phyloP scores from a whole-genome alignment of 2,797 vertebrate species.

The Acrocephalus scirpaceus region DNA sequence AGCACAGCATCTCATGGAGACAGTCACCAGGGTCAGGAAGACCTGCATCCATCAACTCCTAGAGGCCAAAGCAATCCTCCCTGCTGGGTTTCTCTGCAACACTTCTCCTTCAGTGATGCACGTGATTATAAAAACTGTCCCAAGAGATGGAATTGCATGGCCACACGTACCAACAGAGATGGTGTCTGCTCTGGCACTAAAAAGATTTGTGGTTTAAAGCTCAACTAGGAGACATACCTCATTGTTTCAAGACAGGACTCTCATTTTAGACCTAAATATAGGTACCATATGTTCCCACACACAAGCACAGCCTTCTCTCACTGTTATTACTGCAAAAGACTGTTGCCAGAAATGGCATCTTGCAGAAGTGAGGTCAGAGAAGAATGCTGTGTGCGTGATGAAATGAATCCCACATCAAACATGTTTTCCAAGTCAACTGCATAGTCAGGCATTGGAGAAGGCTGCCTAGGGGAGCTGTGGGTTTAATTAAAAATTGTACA shows the following conservation, averaged over 20 bases:
- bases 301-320: not conserved
- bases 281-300: conserved; percentile 3
- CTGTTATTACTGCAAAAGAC: conserved; percentile 44
- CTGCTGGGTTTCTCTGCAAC: not conserved
- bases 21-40: not conserved
- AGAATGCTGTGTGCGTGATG: not conserved
- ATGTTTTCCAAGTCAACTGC: not conserved
- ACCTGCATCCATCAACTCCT: not conserved
- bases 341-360: conserved; percentile 14
- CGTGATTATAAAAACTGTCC: not conserved
- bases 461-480: not conserved
- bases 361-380: conserved; percentile 4
- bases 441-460: not conserved
- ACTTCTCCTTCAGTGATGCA: not conserved
- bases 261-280: conserved; percentile 53
- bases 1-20: not conserved
- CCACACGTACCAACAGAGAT: not conserved
- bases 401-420: conserved; percentile 49
- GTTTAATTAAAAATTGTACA: not conserved
- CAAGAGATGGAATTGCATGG: not conserved
- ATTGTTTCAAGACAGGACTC: conserved; percentile 32
- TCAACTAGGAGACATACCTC: not conserved
- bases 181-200: not conserved
- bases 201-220: not conserved
- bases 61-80: not conserved